Evolutionary conservation across 2,797 vertebrate genomes (phyloP), one percentile per base, ranked within the genome.

Genomic region (Natrix natrix): DNA sequence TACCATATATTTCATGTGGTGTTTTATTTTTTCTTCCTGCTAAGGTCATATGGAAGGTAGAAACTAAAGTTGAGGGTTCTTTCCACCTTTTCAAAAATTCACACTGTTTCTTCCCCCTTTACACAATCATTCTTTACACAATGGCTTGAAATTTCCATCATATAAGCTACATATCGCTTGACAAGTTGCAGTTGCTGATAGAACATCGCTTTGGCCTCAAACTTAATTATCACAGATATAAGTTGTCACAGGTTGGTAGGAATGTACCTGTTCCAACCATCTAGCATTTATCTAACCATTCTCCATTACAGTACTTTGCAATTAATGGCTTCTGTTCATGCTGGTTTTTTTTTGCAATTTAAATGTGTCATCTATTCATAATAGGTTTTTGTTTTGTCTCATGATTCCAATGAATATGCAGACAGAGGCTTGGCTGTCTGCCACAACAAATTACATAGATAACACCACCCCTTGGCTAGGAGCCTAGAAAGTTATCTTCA

Each of bases 301-400:
- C 0, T 3, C 1, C 2, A 0, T n/a, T 26, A 5, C 32, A 12
- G 48, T 32, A 16, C 87, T 13, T 43, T 0, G 24, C 11, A 93
- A 0, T 90, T 89, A 92, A 37, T 0, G 2, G 20, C 91, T 94
- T 94, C 94, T 43, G 4, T 92, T 95, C 93, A 66, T 91, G 52
- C 8, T 92, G 0, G 0, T 78, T 94, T 94, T 83, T 32, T 22
- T 3, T 3, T 93, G 63, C 60, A 90, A 96, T 32, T 60, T 78
- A 43, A 96, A 94, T 92, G 92, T 74, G 0, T 95, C 94, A 97
- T 56, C 57, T 96, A 89, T 92, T 95, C 74, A 92, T 91, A 97
- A 95, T 94, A 95, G 94, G 94, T 96, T 97, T 37, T 37, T 37
- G 32, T 37, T 37, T 1, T 37, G 32, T 37, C 32, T 37, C 32